Conservation (phyloP, 2,113 vertebrate species). For the Campylomormyrus tamandua region DNA sequence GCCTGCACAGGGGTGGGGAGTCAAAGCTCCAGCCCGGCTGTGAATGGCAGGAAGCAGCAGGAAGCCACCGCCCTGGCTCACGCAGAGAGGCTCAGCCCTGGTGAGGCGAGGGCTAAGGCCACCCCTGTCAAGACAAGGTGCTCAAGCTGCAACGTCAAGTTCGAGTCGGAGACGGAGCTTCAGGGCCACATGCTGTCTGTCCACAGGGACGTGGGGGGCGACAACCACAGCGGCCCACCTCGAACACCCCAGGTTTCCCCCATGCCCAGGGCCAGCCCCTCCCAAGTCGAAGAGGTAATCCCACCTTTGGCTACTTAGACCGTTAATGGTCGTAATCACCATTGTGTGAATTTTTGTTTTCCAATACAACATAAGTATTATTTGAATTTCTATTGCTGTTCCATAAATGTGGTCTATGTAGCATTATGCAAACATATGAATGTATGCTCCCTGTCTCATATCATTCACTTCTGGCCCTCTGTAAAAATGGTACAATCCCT, state of each 20-base stretch:
- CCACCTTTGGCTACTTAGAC: not conserved
- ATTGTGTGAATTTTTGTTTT: not conserved
- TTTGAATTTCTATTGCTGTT: not conserved
- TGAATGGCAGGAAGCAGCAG: conserved; percentile 71
- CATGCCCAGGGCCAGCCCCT: conserved; percentile 92
- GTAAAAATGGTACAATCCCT: not conserved
- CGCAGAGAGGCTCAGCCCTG: conserved; percentile 74
- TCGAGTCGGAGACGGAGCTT: conserved; percentile 91
- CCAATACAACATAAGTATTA: not conserved
- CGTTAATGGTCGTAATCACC: not conserved
- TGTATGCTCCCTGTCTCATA: not conserved
- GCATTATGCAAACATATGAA: not conserved
- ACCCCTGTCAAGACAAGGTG: conserved; percentile 81
- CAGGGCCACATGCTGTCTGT: conserved; percentile 88
- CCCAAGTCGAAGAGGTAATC: conserved; percentile 93
- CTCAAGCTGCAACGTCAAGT: conserved; percentile 96
- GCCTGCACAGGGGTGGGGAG: conserved; percentile 78
- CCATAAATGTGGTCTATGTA: not conserved
- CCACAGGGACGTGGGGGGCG: conserved; percentile 80
- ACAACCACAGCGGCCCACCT: conserved; percentile 75
- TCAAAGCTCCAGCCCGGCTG: conserved; percentile 82
- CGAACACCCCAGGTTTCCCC: conserved; percentile 94
- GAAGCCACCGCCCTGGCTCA: conserved; percentile 65
- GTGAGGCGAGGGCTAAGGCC: conserved; percentile 78
- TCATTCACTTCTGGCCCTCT: not conserved